Evolutionary conservation across 2,113 vertebrate genomes (phyloP).

Genomic region (Heterocephalus glaber): DNA sequence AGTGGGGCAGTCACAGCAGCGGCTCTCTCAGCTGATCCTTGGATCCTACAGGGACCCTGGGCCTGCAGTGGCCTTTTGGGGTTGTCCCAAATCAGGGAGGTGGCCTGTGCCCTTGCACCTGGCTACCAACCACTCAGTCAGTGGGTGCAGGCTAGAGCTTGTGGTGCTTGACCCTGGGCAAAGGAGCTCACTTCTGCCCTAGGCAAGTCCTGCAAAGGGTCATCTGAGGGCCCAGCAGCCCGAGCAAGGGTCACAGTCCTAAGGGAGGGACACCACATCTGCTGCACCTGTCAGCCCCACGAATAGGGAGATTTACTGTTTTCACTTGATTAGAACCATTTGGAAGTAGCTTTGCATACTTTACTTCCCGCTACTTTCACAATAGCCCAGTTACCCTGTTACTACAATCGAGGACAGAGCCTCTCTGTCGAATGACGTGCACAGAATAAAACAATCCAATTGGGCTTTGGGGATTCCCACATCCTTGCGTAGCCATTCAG

Average conservation of each 20-base stretch:
- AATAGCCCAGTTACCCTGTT: background rate
- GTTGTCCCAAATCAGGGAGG: background rate
- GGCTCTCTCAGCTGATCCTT: background rate
- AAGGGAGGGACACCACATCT: background rate
- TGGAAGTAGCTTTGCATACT: background rate
- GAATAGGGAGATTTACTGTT: background rate
- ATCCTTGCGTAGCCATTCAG: background rate
- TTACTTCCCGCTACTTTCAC: background rate
- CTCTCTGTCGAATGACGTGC: background rate
- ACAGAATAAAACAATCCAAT: background rate
- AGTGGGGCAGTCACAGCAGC: background rate
- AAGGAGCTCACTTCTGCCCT: background rate
- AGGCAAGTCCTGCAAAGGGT: background rate
- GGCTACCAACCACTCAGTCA: background rate
- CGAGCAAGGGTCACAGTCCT: background rate
- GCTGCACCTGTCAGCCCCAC: background rate
- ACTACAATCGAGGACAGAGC: background rate
- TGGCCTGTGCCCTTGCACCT: background rate
- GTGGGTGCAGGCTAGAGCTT: rapidly evolving
- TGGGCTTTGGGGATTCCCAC: background rate
- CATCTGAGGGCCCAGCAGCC: background rate
- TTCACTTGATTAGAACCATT: background rate
- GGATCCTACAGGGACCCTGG: background rate
- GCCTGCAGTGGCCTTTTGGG: background rate
- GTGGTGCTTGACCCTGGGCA: background rate